Evolutionary conservation across 2,888 invertebrate species (phyloP), one percentile per base, ranked within the genome.

Genomic region (Pheosia gnoma): DNA sequence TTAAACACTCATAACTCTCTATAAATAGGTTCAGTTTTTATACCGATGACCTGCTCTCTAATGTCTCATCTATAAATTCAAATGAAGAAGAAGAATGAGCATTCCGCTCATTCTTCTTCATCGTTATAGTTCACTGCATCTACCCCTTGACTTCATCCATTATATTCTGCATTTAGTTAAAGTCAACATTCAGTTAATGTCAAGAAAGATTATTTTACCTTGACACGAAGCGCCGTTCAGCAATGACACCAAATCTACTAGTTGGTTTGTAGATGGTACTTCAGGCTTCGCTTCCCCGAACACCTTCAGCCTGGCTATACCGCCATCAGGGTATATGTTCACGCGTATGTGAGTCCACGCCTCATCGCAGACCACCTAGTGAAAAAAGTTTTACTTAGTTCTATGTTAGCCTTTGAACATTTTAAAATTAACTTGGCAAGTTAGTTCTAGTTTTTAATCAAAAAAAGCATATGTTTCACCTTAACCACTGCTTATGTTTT

Each of bases 301-400:
- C 1, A 95, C 94, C 49, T 95, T 84, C 0, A 96, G 84, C 52
- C 95, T 87, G 0, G 95, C 95, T 5, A 95, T 94, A 3, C 95
- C 95, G 13, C 95, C 95, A 71, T 95, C 95, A 0, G 96, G 96
- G 75, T 88, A 95, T 11, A 95, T 94, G 74, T 95, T 95, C 5
- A 95, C 83, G 5, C 95, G 88, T 5, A 95, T 83, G 71, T 95
- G 95, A 0, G 95, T 95, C 88, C 91, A 95, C 0, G 88, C 82
- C 59, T 94, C 91, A 56, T 93, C 91, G 60, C 89, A 93, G 0
- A 92, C 72, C 1, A 94, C 90, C 89, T 93, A 66, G 9, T 65
- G 71, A 45, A 62, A 66, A 61, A 63, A 41, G 62, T 25, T 9
- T 57, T 41, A 59, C 52, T 71, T 41, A 57, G 59, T 39, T 63